A percentile compares a stretch with the other conserved stretches of the same genome.
These are phyloP conservation scores for Bombus breviceps DNA, from an alignment of 1,140 invertebrate species.

Conservation along the genomic window DNA sequence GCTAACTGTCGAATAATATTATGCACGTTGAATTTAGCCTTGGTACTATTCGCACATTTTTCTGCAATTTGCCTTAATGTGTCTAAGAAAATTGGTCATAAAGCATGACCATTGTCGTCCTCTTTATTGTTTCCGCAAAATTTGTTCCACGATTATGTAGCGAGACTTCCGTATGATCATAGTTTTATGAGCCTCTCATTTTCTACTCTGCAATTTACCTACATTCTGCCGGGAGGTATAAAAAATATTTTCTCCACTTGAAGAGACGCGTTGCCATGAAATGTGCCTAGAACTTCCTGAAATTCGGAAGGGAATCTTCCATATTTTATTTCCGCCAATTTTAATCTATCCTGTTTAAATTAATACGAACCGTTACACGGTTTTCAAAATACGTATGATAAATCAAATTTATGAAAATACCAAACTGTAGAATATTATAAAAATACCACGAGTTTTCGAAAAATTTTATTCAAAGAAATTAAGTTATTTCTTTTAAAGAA, in stretches of 20 bases:
- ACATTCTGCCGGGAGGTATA: not conserved
- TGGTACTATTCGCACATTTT: not conserved
- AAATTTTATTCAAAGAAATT: not conserved
- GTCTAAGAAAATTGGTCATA: not conserved
- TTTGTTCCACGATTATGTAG: constrained; percentile 16
- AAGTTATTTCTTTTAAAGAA: no score
- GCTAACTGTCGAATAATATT: not conserved
- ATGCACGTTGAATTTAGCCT: not conserved
- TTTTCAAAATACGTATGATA: not conserved
- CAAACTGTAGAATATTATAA: no score
- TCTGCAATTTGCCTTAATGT: not conserved
- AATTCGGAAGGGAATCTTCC: constrained; percentile 2
- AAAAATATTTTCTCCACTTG: constrained; percentile 27
- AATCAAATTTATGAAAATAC: not conserved
- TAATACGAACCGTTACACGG: not conserved
- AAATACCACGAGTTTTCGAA: not conserved
- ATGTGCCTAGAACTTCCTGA: not conserved
- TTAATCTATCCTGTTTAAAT: not conserved
- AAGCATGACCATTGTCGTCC: not conserved
- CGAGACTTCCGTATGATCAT: constrained; percentile 25
- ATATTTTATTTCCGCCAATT: not conserved
- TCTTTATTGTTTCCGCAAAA: constrained; percentile 34
- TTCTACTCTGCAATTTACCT: constrained; percentile 34
- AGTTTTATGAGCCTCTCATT: constrained; percentile 18
- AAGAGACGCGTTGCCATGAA: not conserved